Base-by-base conservation (phyloP, 2,797 vertebrate genomes). In the Myripristis murdjan region DNA sequence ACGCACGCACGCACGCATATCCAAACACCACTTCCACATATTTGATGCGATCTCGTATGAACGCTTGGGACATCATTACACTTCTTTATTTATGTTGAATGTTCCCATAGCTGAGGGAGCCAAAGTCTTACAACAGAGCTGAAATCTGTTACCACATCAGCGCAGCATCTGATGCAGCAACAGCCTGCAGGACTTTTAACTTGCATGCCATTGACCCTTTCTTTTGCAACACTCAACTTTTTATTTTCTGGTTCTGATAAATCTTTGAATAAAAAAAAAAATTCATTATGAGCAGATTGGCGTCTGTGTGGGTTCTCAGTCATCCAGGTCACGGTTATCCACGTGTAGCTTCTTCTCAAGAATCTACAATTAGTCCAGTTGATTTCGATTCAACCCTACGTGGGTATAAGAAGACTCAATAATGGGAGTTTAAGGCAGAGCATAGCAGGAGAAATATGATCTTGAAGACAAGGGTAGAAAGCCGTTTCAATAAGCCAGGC, bases 391-490 rank as follows among this genome's bases (percentile, higher is more conserved):
- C n/a, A n/a, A n/a, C n/a, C n/a, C n/a, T n/a, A n/a, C n/a, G n/a
- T n/a, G n/a, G n/a, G n/a, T n/a, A n/a, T n/a, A n/a, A n/a, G n/a
- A n/a, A n/a, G n/a, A n/a, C n/a, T n/a, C n/a, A n/a, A n/a, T n/a
- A n/a, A 74, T 61, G 70, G 67, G 66, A 78, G 75, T 52, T 68
- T 51, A 62, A 49, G 55, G 43, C 61, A 79, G 78, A 80, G 79
- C 79, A 81, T 81, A 75, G 64, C 18, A 53, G 51, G 49, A 74
- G 87, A 78, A 70, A 78, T 76, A 64, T 47, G 72, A 81, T 28
- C 52, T 41, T 64, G 86, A 74, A 77, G 85, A 87, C 84, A 85
- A 37, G 62, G 43, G 53, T 66, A 76, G 48, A 68, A 76, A 51
- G 1, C 6, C 1, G 47, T 55, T 74, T 74, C 70, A 86, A 83